Conservation (phyloP, 2,797 vertebrate genomes). For the Pangasius krempfi region DNA sequence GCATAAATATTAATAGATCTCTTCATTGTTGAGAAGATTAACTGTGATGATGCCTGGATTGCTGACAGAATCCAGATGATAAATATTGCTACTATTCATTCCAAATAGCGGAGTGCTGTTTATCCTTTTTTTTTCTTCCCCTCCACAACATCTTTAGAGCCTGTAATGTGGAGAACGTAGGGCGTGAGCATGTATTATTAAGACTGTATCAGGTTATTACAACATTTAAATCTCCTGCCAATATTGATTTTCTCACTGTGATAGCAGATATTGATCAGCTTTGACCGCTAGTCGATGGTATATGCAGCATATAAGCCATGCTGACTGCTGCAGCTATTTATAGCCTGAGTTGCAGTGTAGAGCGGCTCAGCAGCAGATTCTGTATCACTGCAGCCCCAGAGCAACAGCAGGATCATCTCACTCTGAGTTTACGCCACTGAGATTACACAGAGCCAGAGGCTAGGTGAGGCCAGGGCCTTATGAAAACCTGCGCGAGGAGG, state of each 20-base stretch:
- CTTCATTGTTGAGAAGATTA: background rate
- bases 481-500: conserved; percentile 6
- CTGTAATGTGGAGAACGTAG: background rate
- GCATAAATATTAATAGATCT: background rate
- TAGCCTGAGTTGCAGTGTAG: conserved; percentile 47
- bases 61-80: background rate
- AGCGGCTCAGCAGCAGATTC: conserved; percentile 32
- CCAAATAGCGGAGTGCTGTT: background rate
- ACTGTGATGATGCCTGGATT: background rate
- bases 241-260: conserved; percentile 25
- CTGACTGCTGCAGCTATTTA: conserved; percentile 53
- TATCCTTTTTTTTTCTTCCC: too few relatives aligned
- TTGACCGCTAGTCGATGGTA: conserved; percentile 46
- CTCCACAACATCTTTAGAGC: background rate
- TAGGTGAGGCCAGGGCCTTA: conserved; percentile 7
- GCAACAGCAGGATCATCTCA: conserved; percentile 41
- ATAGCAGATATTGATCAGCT: conserved; percentile 43
- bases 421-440: conserved; percentile 9
- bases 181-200: background rate
- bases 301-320: conserved; percentile 23
- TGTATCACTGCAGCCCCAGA: conserved; percentile 39
- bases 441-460: conserved; percentile 23
- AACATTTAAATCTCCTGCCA: conserved; percentile 34
- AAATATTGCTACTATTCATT: background rate
- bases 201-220: conserved; percentile 30